These are phyloP conservation scores for Polypedilum vanderplanki DNA, from an alignment of 1,140 invertebrate genomes.

Conservation along the genomic window DNA sequence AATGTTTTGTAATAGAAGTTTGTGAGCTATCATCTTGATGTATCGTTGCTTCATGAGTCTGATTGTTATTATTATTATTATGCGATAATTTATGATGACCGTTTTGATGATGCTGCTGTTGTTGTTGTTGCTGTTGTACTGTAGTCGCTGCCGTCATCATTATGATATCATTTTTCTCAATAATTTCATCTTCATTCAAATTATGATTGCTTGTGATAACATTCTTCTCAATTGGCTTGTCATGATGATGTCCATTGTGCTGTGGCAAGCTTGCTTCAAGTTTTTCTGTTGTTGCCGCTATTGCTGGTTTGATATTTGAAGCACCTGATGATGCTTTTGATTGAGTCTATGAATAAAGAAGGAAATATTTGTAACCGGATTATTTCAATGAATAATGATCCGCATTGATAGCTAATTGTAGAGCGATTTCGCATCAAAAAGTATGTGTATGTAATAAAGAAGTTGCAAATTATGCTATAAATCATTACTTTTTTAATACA, in stretches of 20 bases:
- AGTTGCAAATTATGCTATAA: conserved; percentile 1
- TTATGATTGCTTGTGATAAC: background rate
- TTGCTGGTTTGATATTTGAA: conserved; percentile 30
- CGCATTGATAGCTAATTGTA: too few species aligned
- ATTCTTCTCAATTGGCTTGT: conserved; percentile 33
- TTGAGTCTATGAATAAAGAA: conserved; percentile 26
- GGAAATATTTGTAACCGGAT: conserved; percentile 34
- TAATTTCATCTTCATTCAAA: background rate
- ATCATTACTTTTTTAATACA: background rate
- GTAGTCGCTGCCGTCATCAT: conserved; percentile 33
- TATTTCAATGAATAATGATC: background rate
- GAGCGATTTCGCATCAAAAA: background rate
- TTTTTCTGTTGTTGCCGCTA: conserved; percentile 30
- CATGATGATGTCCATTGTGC: conserved; percentile 35
- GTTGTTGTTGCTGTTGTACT: conserved; percentile 32
- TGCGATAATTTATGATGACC: conserved; percentile 29
- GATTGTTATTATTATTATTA: conserved; percentile 40
- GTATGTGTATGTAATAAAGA: background rate
- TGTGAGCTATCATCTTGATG: conserved; percentile 44
- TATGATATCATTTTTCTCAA: background rate
- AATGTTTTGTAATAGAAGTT: conserved; percentile 84
- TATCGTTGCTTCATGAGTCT: conserved; percentile 40
- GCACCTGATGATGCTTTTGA: conserved; percentile 26
- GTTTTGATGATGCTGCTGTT: conserved; percentile 38
- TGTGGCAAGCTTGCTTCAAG: conserved; percentile 10